Evolutionary conservation across 1,140 invertebrate species (phyloP).

Genomic region (Drosophila subpulchrella): DNA sequence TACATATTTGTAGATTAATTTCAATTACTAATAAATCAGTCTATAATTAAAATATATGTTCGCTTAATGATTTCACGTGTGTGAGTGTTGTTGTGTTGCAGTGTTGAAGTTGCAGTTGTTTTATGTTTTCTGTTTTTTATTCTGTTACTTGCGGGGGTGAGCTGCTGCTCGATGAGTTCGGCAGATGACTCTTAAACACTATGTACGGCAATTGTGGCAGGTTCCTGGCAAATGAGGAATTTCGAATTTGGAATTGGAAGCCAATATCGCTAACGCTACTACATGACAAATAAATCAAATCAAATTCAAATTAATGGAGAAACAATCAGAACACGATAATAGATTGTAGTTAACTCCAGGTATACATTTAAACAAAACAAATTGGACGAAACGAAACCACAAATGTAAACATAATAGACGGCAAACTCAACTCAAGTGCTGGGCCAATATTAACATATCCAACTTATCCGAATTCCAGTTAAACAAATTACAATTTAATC

Average conservation of each 20-base stretch:
- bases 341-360: conserved; percentile 7
- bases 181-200: conserved; percentile 51
- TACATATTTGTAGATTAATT: conserved; percentile 79
- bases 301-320: conserved; percentile 7
- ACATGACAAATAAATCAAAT: conserved; percentile 17
- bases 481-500: conserved; percentile 74
- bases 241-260: conserved; percentile 44
- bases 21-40: conserved; percentile 84
- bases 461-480: conserved; percentile 53
- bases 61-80: conserved; percentile 75
- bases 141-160: conserved; percentile 30
- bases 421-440: conserved; percentile 50
- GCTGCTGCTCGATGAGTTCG: conserved; percentile 54
- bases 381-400: conserved; percentile 52
- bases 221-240: conserved; percentile 40
- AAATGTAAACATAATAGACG: conserved; percentile 54
- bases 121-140: background rate
- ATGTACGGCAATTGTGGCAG: conserved; percentile 55
- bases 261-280: conserved; percentile 24
- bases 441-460: conserved; percentile 58
- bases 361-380: conserved; percentile 58
- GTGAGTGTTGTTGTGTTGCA: conserved; percentile 22
- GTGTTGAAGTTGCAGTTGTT: conserved; percentile 29
- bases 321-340: conserved; percentile 22
- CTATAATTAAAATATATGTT: conserved; percentile 84